Conservation (phyloP, 2,888 invertebrate genomes). For the Phoenoteleia sp. region DNA sequence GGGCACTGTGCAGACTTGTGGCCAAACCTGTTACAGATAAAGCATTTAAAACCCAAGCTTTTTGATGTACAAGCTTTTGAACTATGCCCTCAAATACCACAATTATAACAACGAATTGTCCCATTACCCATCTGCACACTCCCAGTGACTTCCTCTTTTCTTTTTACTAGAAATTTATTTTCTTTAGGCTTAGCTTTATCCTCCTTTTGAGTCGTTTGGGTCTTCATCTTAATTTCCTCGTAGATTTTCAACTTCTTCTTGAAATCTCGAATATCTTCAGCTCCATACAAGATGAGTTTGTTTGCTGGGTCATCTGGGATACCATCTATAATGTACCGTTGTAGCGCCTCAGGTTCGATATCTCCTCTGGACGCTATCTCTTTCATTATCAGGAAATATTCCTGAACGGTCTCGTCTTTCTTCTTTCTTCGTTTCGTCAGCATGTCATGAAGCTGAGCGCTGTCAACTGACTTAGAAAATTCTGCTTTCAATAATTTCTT, state of each 20-base stretch:
- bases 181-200: too few relatives aligned
- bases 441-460: constrained; percentile 5
- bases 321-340: constrained; percentile 39
- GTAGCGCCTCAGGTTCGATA: constrained; percentile 34
- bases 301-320: neutral
- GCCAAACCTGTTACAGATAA: constrained; percentile 8
- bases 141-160: too few relatives aligned
- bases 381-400: constrained; percentile 50
- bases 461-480: constrained; percentile 15
- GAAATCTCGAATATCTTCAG: too few relatives aligned
- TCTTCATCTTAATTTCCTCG: too few relatives aligned
- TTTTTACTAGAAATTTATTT: too few relatives aligned
- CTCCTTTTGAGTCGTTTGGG: too few relatives aligned
- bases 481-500: constrained; percentile 15
- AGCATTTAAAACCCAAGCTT: neutral
- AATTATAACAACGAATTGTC: constrained; percentile 18
- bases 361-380: constrained; percentile 31
- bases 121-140: too few relatives aligned
- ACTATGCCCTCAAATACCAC: neutral
- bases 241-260: too few relatives aligned
- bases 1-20: constrained; percentile 11
- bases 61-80: constrained; percentile 7
- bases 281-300: too few relatives aligned
- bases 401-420: constrained; percentile 31
- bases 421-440: neutral